Percentiles rank a stretch among this genome's conserved stretches.
Conservation (phyloP, 2,113 vertebrate species). For the Tetrao urogallus region DNA sequence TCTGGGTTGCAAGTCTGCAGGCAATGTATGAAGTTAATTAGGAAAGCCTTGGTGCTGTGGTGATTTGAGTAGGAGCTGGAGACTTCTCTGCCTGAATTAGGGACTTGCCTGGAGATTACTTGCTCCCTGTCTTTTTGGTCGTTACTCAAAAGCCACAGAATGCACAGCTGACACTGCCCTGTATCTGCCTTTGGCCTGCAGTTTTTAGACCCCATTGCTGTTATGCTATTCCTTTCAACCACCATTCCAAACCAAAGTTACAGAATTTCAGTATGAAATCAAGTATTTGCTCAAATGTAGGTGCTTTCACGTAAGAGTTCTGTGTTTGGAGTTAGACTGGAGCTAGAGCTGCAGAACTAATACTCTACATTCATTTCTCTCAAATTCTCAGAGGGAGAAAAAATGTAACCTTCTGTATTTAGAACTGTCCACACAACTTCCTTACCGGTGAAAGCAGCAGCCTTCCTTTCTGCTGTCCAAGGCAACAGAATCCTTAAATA, state of each 20-base stretch:
- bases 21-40: neutral
- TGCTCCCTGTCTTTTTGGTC: accelerated
- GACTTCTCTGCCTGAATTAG: neutral
- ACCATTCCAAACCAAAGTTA: neutral
- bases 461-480: neutral
- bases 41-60: neutral
- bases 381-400: neutral
- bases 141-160: neutral
- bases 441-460: neutral
- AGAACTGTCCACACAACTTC: neutral
- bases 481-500: neutral
- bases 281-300: neutral
- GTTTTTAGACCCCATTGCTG: neutral
- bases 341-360: neutral
- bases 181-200: neutral
- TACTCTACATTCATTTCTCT: neutral
- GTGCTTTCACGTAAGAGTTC: neutral
- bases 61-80: neutral
- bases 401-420: neutral
- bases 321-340: neutral
- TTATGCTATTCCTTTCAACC: neutral
- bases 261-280: neutral
- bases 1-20: neutral
- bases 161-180: neutral
- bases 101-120: neutral